phyloP scores from a whole-genome alignment of 1,140 invertebrate genomes.

The Holcopasites calliopsidis region DNA sequence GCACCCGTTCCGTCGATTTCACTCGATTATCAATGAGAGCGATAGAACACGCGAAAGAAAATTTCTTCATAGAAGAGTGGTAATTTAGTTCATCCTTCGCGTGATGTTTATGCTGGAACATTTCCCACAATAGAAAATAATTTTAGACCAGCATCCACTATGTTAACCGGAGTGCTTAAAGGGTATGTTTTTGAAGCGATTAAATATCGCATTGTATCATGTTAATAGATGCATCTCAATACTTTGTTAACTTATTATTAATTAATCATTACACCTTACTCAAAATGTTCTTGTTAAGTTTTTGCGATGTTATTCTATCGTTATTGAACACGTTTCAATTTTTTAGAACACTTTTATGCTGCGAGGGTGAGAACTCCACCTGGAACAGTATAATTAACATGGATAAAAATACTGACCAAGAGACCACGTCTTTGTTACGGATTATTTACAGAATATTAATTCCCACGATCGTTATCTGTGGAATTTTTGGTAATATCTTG shows the following conservation, averaged over 20 bases:
- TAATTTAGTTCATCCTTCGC: too few species aligned
- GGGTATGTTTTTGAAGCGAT: slow-evolving; percentile 40
- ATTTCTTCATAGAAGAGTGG: neutral
- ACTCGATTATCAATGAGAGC: neutral
- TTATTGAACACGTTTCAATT: neutral
- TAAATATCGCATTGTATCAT: neutral
- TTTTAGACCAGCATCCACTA: slow-evolving; percentile 16
- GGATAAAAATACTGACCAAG: neutral
- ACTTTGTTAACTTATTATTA: neutral
- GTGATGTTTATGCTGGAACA: neutral
- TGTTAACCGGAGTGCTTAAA: slow-evolving; percentile 50
- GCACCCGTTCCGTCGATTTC: neutral
- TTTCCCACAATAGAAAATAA: neutral
- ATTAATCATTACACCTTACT: neutral
- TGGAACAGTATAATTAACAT: neutral
- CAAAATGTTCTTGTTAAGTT: neutral
- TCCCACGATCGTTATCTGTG: slow-evolving; percentile 37
- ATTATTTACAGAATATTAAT: slow-evolving; percentile 43
- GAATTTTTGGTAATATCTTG: slow-evolving; percentile 46
- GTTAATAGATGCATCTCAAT: neutral
- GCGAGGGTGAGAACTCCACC: slow-evolving; percentile 38
- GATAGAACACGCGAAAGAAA: neutral
- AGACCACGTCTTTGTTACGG: slow-evolving; percentile 6
- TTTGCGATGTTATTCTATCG: neutral
- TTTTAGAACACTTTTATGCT: slow-evolving; percentile 50